A percentile compares a stretch with the other conserved stretches of the same genome.
These are phyloP conservation scores for Falco peregrinus DNA, from an alignment of 2,797 vertebrate species.

Conservation along the genomic window DNA sequence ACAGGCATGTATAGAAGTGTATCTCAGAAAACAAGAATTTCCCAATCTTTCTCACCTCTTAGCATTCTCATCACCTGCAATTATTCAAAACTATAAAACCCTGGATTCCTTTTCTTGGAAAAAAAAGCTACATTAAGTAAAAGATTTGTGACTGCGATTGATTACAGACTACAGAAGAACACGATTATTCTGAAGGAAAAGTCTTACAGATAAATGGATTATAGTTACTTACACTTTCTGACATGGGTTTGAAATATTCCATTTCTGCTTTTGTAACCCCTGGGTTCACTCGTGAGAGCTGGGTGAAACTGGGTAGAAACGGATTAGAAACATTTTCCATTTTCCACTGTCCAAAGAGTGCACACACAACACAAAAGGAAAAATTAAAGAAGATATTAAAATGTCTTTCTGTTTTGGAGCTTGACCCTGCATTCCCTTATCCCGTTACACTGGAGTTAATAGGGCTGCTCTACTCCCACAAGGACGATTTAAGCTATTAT, in stretches of 20 bases:
- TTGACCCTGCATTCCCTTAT: background rate
- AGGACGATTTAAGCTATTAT: background rate
- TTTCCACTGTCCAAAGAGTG: background rate
- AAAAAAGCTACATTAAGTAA: background rate
- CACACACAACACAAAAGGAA: background rate
- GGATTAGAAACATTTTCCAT: background rate
- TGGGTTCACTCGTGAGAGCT: background rate
- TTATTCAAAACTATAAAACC: background rate
- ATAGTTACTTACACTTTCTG: constrained; percentile 29
- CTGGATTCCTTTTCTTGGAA: background rate
- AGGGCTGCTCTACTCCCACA: background rate
- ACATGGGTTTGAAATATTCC: constrained; percentile 29
- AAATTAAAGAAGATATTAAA: background rate
- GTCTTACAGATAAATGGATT: constrained; percentile 43
- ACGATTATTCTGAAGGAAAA: constrained; percentile 37
- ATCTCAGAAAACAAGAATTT: constrained; percentile 40
- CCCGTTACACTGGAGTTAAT: background rate
- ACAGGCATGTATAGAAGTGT: background rate
- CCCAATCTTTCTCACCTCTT: background rate
- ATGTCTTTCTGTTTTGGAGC: background rate
- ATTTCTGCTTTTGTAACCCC: constrained; percentile 8
- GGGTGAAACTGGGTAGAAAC: background rate
- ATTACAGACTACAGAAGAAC: constrained; percentile 15
- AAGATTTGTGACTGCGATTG: constrained; percentile 12
- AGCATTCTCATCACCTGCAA: constrained; percentile 4